Conservation (phyloP, 2,113 vertebrate species). For the Apus apus region DNA sequence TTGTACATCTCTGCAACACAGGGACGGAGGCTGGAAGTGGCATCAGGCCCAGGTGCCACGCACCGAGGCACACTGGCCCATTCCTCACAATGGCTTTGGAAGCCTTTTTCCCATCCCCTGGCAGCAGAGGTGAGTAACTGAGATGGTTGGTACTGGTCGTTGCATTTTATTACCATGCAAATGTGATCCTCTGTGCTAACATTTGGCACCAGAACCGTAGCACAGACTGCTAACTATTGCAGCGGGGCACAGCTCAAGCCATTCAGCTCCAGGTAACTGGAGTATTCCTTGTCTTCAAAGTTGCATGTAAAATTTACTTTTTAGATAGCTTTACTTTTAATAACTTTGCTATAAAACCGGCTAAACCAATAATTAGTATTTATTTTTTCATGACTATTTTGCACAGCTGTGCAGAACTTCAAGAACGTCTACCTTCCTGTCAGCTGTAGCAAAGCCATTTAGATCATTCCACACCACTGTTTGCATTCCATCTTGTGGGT, state of each 20-base stretch:
- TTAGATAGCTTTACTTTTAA: neutral
- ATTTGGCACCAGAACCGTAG: neutral
- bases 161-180: slow-evolving; percentile 4
- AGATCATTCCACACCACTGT: neutral
- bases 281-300: neutral
- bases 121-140: neutral
- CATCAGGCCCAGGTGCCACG: neutral
- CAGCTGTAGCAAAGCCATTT: neutral
- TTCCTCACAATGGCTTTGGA: neutral
- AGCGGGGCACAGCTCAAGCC: neutral
- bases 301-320: neutral
- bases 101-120: neutral
- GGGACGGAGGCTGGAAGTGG: neutral
- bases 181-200: neutral
- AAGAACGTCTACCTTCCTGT: neutral
- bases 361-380: neutral
- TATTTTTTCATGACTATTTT: neutral
- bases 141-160: neutral
- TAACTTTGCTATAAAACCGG: neutral
- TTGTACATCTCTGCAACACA: neutral
- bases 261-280: neutral
- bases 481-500: neutral
- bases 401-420: neutral
- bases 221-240: neutral
- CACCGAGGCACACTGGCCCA: neutral